These are phyloP conservation scores for Enteromius thamalakanensis DNA, from an alignment of 2,797 vertebrate genomes.

Conservation along the genomic window DNA sequence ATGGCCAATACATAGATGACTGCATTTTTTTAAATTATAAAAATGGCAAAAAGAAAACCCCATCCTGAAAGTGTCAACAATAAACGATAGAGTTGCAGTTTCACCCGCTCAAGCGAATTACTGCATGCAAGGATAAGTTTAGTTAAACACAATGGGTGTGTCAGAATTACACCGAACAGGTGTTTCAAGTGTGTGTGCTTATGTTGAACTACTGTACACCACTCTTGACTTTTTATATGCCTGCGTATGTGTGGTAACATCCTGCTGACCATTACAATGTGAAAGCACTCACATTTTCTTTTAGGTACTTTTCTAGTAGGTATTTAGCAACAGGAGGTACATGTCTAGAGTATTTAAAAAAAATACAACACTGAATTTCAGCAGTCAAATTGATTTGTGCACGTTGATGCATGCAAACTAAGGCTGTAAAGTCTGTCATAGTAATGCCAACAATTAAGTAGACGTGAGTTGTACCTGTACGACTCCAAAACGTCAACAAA, in stretches of 20 bases:
- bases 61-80: not conserved
- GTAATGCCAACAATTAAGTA: not conserved
- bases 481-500: not conserved
- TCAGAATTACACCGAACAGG: not conserved
- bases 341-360: not conserved
- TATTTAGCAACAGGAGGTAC: not conserved
- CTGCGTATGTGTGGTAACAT: not conserved
- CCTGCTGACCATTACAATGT: not conserved
- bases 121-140: not conserved
- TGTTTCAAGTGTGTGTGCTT: not conserved
- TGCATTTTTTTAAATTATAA: not conserved
- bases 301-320: not conserved
- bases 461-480: not conserved
- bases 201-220: not conserved
- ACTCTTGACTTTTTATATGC: not conserved
- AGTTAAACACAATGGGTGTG: conserved; percentile 18
- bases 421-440: not conserved
- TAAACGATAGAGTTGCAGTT: not conserved
- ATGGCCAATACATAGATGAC: not conserved
- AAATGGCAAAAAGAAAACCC: not conserved
- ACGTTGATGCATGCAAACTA: not conserved
- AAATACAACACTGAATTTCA: not conserved
- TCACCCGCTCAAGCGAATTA: not conserved
- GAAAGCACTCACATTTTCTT: not conserved
- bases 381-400: not conserved